Base-by-base conservation (phyloP, 2,888 invertebrate species). In the Stomorhina lunata region DNA sequence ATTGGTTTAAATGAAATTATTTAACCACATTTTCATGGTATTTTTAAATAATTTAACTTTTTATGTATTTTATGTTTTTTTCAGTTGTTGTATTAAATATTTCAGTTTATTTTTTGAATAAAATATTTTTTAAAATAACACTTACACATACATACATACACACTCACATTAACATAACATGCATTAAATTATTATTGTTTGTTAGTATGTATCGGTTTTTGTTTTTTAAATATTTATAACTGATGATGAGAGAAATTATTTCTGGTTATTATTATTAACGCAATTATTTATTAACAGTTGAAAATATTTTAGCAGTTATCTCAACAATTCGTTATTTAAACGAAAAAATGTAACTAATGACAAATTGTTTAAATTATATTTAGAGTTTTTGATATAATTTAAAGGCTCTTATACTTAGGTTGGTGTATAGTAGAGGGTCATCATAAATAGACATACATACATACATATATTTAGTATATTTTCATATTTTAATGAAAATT, bases 1-100 rank as follows among this genome's bases (percentile, higher is more conserved):
- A 82, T 82, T 71, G 79, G 76, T 79, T 82, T 66, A 79, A 82
- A 82, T 71, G 75, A 79, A 79, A 82, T 78, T 45, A 82, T 82
- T 79, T 82, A 71, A 82, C 82, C 82, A 66, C 82, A 82, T 71
- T 72, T 79, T 82, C 59, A 76, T 82, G 79, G 79, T 66, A 45
- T 75, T 82, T 79, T 57, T 32, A 71, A 79, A 69, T 53, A 65
- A 55, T 81, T 77, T 66, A 25, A 66, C 12, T 43, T 48, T 71
- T 72, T 68, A 25, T 40, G 20, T 34, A 50, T 32, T 43, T n/a
- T 40, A 15, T 17, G 6, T n/a, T 20, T 27, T 17, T 40, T 29
- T 2, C 34, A 57, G 43, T 57, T 37, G 53, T 66, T 63, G 29
- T 15, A 17, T 29, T 20, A 63, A 73, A 73, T 68, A 68, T 73